These are phyloP conservation scores for Agrilus planipennis DNA, from an alignment of 1,140 invertebrate genomes.

Conservation along the genomic window DNA sequence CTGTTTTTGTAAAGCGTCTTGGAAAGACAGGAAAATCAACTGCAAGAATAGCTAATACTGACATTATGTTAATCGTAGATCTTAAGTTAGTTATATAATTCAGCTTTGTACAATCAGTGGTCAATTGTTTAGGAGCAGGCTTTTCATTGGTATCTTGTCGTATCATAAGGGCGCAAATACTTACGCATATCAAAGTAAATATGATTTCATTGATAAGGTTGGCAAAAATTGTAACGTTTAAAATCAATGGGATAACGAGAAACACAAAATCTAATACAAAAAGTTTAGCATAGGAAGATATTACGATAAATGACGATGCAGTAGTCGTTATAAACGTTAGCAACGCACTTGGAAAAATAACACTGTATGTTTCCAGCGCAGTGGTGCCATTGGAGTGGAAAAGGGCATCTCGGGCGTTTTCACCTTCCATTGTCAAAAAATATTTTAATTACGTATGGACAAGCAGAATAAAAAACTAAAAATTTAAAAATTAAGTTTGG, in stretches of 20 bases:
- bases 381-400: constrained; percentile 40
- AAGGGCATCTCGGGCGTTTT: constrained; percentile 35
- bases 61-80: constrained; percentile 58
- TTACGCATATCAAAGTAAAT: constrained; percentile 16
- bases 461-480: too few relatives aligned
- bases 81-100: constrained; percentile 55
- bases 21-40: constrained; percentile 89
- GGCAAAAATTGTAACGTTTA: constrained; percentile 38
- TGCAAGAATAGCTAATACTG: constrained; percentile 75
- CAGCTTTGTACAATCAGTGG: constrained; percentile 30
- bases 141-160: constrained; percentile 8
- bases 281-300: neutral
- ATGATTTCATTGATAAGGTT: constrained; percentile 23
- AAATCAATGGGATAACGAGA: constrained; percentile 39
- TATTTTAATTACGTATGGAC: too few relatives aligned
- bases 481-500: too few relatives aligned
- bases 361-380: constrained; percentile 34
- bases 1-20: constrained; percentile 72
- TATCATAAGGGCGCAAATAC: constrained; percentile 16
- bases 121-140: constrained; percentile 22
- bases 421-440: too few relatives aligned
- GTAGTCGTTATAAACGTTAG: constrained; percentile 29
- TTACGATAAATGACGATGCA: constrained; percentile 5
- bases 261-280: constrained; percentile 38
- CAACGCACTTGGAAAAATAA: constrained; percentile 37